Percentiles rank a stretch among this genome's conserved stretches.
Evolutionary conservation across 1,140 invertebrate species (phyloP).

Genomic region (Habropoda laboriosa): DNA sequence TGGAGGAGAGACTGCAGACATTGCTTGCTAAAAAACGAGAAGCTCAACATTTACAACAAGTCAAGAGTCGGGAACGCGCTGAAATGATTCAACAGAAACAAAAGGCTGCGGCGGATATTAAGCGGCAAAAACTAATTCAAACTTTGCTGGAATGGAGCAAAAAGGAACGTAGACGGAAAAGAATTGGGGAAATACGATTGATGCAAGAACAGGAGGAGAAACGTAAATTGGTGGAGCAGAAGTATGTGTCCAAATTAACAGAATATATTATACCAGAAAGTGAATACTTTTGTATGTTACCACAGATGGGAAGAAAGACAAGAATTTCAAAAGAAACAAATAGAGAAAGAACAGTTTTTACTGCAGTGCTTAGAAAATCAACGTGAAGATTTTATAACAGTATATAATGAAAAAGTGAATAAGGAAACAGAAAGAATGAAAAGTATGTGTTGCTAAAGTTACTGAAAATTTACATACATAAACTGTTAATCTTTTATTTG

Average conservation of each 20-base stretch:
- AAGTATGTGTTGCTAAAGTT: slow-evolving; percentile 55
- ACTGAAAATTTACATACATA: neutral
- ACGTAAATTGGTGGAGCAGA: slow-evolving; percentile 50
- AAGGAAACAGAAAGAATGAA: slow-evolving; percentile 60
- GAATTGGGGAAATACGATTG: slow-evolving; percentile 40
- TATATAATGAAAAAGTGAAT: slow-evolving; percentile 68
- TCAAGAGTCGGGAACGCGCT: slow-evolving; percentile 7
- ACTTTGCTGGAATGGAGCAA: slow-evolving; percentile 41
- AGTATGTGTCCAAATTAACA: slow-evolving; percentile 42
- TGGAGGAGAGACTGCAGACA: slow-evolving; percentile 19
- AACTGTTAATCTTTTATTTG: neutral
- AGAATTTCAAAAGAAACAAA: slow-evolving; percentile 62
- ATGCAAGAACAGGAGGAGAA: slow-evolving; percentile 53
- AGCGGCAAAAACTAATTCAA: slow-evolving; percentile 51
- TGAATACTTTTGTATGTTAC: slow-evolving; percentile 12
- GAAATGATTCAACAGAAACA: slow-evolving; percentile 52
- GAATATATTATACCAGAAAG: slow-evolving; percentile 15
- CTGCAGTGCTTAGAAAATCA: slow-evolving; percentile 44
- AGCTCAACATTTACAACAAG: slow-evolving; percentile 7
- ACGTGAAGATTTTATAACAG: slow-evolving; percentile 66
- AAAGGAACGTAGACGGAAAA: slow-evolving; percentile 49
- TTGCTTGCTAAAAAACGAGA: slow-evolving; percentile 34
- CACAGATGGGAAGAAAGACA: slow-evolving; percentile 70
- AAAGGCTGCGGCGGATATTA: slow-evolving; percentile 23
- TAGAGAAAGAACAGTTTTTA: slow-evolving; percentile 65